Conservation (phyloP, 2,888 invertebrate species). For the Monoplex corrugatus region DNA sequence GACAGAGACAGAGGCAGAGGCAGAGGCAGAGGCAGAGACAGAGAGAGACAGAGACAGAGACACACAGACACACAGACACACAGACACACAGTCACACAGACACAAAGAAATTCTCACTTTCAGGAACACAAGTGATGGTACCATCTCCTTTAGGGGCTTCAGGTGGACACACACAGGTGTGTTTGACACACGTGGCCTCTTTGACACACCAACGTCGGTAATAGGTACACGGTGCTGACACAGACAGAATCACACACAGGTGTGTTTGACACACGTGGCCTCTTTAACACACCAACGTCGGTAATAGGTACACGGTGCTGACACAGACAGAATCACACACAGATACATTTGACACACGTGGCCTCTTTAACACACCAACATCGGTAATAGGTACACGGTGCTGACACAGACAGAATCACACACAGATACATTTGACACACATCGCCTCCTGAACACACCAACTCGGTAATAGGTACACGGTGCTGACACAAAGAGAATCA, state of each 20-base stretch:
- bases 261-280: not conserved
- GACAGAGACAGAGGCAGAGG: no score
- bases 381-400: no score
- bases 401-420: not conserved
- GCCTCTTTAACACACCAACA: not conserved
- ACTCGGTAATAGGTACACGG: no score
- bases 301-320: not conserved
- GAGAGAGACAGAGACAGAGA: no score
- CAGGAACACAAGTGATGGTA: not conserved
- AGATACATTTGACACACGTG: not conserved
- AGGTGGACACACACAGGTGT: conserved; percentile 1
- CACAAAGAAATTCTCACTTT: not conserved
- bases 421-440: not conserved
- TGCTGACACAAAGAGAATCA: not conserved
- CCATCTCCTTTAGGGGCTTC: not conserved
- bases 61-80: no score
- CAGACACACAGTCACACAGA: no score
- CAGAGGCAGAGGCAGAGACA: no score
- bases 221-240: not conserved
- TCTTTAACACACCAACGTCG: not conserved
- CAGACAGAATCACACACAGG: not conserved
- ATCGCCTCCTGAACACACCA: not conserved
- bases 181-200: not conserved
- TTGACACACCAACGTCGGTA: not conserved
- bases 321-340: not conserved